Percentiles rank a stretch among this genome's conserved stretches.
phyloP scores from a whole-genome alignment of 2,113 vertebrate species.

The Menura novaehollandiae region DNA sequence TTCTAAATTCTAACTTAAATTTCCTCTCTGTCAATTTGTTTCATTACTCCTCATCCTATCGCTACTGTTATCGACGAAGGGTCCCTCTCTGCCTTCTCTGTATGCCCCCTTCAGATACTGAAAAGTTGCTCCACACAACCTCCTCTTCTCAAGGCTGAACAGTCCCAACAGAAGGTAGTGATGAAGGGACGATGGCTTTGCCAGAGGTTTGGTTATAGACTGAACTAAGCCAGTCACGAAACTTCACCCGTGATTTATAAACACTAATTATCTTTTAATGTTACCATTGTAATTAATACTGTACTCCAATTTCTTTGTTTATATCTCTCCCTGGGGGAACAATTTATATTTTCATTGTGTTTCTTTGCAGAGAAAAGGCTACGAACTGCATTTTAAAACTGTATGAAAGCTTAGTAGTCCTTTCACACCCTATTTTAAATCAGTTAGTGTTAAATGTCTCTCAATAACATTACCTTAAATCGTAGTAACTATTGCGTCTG shows the following conservation, averaged over 20 bases:
- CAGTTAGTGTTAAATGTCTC: neutral
- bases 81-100: neutral
- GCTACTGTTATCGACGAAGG: neutral
- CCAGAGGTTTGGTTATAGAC: neutral
- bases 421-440: neutral
- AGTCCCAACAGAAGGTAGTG: neutral
- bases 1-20: neutral
- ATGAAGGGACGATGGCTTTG: neutral
- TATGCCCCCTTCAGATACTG: neutral
- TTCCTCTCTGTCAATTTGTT: neutral
- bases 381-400: neutral
- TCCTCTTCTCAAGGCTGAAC: neutral
- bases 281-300: neutral
- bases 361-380: neutral
- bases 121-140: neutral
- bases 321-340: neutral
- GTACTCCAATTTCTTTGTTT: neutral
- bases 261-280: constrained; percentile 1
- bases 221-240: neutral
- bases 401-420: neutral
- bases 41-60: neutral
- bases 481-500: neutral
- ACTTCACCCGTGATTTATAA: neutral
- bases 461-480: neutral
- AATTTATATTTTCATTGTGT: constrained; percentile 40